Evolutionary conservation across 2,797 vertebrate species (phyloP).

Genomic region (Gymnodraco acuticeps): DNA sequence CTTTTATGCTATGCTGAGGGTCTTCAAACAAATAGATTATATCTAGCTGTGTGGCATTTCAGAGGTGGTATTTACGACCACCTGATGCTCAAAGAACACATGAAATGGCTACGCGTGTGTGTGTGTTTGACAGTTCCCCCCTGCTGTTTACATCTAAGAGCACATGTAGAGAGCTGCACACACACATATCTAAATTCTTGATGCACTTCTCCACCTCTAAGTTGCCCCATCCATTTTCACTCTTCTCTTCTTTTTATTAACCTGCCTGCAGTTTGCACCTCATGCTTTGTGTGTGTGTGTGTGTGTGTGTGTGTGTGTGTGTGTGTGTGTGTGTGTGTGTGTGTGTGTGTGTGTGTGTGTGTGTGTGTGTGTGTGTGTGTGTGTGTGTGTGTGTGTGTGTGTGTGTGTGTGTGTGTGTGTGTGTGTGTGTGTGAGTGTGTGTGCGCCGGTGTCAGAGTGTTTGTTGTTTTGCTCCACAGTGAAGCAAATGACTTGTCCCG

Average conservation of each 20-base stretch:
- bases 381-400: constrained; percentile 2
- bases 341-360: no score
- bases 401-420: no score
- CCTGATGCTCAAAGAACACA: constrained; percentile 67
- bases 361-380: not conserved
- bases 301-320: no score
- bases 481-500: constrained; percentile 62
- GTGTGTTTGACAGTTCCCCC: constrained; percentile 33
- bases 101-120: constrained; percentile 32
- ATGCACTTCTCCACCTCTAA: constrained; percentile 21
- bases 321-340: no score
- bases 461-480: constrained; percentile 49
- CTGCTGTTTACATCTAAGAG: constrained; percentile 31
- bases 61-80: constrained; percentile 66
- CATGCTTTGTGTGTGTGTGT: constrained; percentile 11
- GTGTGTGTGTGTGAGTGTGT: no score
- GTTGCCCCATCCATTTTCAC: constrained; percentile 21
- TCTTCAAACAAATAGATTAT: constrained; percentile 68
- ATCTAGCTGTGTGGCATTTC: constrained; percentile 65
- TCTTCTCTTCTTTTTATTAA: constrained; percentile 41
- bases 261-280: constrained; percentile 16
- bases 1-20: constrained; percentile 36
- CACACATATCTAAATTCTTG: constrained; percentile 4
- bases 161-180: constrained; percentile 38
- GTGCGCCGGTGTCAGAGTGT: constrained; percentile 18